phyloP scores from a whole-genome alignment of 2,113 vertebrate genomes.

The Emydocephalus ijimae region DNA sequence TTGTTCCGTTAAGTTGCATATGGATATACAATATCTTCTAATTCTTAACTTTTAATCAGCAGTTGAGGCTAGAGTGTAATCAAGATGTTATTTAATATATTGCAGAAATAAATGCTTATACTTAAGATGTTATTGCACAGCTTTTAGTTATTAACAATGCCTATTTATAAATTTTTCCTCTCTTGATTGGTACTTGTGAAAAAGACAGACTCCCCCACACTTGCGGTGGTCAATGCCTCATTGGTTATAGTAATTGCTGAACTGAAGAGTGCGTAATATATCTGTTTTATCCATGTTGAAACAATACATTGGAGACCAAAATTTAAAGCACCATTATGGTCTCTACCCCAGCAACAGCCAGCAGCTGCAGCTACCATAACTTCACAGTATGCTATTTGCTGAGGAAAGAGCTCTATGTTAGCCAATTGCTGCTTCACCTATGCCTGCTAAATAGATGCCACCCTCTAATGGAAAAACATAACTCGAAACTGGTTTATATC shows the following conservation, averaged over 20 bases:
- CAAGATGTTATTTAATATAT: constrained; percentile 23
- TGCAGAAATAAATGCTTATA: constrained; percentile 21
- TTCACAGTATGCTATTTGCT: not conserved
- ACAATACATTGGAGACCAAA: constrained; percentile 1
- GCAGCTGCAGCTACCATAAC: constrained; percentile 5
- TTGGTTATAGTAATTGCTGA: constrained; percentile 8
- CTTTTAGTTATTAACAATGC: constrained; percentile 41
- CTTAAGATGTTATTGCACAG: constrained; percentile 38
- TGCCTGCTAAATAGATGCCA: constrained; percentile 2
- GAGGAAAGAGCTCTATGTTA: constrained; percentile 27
- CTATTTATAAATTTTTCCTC: constrained; percentile 31
- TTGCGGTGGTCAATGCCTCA: not conserved
- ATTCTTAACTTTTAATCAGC: constrained; percentile 28
- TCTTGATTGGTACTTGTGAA: constrained; percentile 33
- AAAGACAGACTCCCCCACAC: not conserved
- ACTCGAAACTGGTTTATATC: constrained; percentile 40
- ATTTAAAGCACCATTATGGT: not conserved
- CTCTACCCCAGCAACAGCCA: not conserved
- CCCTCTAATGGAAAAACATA: constrained; percentile 11
- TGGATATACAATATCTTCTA: not conserved
- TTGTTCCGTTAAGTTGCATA: not conserved
- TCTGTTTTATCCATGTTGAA: not conserved
- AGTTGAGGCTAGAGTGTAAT: not conserved
- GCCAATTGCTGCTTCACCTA: not conserved
- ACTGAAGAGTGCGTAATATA: not conserved